phyloP scores from a whole-genome alignment of 2,797 vertebrate species.

The Acanthornis magna region DNA sequence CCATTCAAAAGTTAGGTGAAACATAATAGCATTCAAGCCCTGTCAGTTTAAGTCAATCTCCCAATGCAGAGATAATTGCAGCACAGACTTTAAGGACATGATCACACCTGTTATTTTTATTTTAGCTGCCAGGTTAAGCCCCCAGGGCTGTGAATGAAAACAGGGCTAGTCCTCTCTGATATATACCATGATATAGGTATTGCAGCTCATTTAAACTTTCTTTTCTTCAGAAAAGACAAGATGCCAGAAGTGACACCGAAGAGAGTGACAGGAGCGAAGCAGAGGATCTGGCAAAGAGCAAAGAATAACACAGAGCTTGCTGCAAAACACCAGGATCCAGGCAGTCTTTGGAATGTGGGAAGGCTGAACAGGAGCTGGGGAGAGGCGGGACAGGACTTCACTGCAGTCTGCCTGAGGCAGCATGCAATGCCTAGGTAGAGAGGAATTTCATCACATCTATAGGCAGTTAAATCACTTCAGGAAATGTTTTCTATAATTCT shows the following conservation, averaged over 20 bases:
- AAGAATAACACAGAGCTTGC: constrained; percentile 47
- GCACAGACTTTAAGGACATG: background rate
- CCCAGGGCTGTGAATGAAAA: background rate
- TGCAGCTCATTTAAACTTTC: background rate
- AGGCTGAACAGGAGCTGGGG: background rate
- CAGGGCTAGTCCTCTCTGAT: background rate
- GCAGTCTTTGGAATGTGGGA: background rate
- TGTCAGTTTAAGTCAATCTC: background rate
- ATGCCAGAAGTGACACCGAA: constrained; percentile 81
- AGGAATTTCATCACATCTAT: background rate
- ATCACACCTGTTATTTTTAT: background rate
- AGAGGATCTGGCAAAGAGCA: constrained; percentile 57
- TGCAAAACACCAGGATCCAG: background rate
- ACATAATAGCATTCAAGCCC: background rate
- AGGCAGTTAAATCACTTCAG: background rate
- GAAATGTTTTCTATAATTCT: background rate
- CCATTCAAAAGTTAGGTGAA: background rate
- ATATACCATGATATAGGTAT: accelerated
- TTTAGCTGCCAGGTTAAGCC: background rate
- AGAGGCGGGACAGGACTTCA: background rate
- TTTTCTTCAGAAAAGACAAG: constrained; percentile 74
- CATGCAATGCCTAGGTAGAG: background rate
- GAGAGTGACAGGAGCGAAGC: constrained; percentile 72
- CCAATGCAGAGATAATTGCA: background rate
- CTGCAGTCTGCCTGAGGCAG: background rate